These are phyloP conservation scores for Arctia plantaginis DNA, from an alignment of 2,888 invertebrate genomes.

Conservation along the genomic window DNA sequence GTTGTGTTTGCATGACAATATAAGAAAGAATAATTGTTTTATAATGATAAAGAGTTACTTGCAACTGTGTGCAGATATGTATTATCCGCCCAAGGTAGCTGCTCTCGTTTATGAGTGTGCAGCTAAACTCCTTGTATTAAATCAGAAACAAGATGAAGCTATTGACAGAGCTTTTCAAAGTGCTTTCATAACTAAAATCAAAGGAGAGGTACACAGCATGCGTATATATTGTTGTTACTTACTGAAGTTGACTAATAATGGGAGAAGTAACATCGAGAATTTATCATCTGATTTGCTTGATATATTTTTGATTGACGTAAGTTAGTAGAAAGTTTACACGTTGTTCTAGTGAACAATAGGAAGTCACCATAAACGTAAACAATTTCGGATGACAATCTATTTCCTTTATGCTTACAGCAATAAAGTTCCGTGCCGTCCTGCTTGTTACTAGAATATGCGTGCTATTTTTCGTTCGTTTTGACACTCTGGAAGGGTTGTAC, in stretches of 20 bases:
- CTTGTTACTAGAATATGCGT: not conserved
- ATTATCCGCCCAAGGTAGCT: constrained; percentile 74
- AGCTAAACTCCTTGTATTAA: constrained; percentile 68
- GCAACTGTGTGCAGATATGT: constrained; percentile 69
- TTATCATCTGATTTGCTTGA: constrained; percentile 62
- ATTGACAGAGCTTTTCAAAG: constrained; percentile 62
- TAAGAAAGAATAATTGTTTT: constrained; percentile 73
- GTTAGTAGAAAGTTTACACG: constrained; percentile 34
- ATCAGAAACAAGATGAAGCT: constrained; percentile 55
- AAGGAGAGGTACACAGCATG: constrained; percentile 67
- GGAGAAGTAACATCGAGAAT: constrained; percentile 59
- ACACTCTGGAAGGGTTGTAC: too few relatives aligned
- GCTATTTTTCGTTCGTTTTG: not conserved
- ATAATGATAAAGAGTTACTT: constrained; percentile 80
- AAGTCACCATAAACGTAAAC: too few relatives aligned
- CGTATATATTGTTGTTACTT: constrained; percentile 76
- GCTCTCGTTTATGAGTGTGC: constrained; percentile 78
- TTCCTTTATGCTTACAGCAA: too few relatives aligned
- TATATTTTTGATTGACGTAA: constrained; percentile 75
- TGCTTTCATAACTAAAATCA: constrained; percentile 64
- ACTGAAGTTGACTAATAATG: constrained; percentile 57
- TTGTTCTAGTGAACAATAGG: too few relatives aligned
- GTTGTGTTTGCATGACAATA: constrained; percentile 65
- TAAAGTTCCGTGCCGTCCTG: too few relatives aligned
- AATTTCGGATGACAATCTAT: too few relatives aligned